Percentiles rank a stretch among this genome's conserved stretches.
Evolutionary conservation across 2,113 vertebrate genomes (phyloP).

Genomic region (Percopsis transmontana): DNA sequence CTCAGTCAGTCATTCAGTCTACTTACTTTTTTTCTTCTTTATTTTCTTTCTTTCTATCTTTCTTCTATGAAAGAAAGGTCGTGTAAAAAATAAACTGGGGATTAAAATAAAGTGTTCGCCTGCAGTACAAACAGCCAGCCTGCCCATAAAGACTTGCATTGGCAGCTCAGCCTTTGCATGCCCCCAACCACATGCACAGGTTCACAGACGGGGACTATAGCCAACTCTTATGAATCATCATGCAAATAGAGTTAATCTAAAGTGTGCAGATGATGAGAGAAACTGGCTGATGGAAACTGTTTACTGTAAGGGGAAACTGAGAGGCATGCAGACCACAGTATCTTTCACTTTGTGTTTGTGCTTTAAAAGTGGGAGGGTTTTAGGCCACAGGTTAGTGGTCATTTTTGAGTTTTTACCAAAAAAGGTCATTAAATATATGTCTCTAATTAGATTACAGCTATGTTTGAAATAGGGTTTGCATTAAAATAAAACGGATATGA

Average conservation of each 20-base stretch:
- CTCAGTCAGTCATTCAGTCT: neutral
- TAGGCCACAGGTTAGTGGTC: neutral
- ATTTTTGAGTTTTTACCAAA: neutral
- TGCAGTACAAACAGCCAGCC: no score
- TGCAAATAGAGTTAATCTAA: constrained; percentile 49
- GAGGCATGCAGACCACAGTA: constrained; percentile 6
- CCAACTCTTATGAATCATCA: constrained; percentile 58
- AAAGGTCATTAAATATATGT: neutral
- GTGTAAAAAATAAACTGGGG: no score
- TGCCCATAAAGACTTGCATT: no score
- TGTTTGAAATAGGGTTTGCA: no score
- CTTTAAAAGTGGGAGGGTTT: neutral
- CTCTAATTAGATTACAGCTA: no score
- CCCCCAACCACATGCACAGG: constrained; percentile 23
- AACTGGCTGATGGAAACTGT: constrained; percentile 31
- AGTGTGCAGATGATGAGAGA: constrained; percentile 18
- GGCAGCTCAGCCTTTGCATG: neutral
- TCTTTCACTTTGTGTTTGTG: neutral
- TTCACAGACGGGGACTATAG: constrained; percentile 24
- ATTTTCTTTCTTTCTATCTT: constrained; percentile 1
- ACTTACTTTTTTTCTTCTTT: neutral
- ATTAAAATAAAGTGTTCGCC: no score
- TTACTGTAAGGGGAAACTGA: constrained; percentile 45
- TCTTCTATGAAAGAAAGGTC: no score
- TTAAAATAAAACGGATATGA: no score